phyloP scores from a whole-genome alignment of 1,140 invertebrate genomes.

The Pseudomyrmex sp. region DNA sequence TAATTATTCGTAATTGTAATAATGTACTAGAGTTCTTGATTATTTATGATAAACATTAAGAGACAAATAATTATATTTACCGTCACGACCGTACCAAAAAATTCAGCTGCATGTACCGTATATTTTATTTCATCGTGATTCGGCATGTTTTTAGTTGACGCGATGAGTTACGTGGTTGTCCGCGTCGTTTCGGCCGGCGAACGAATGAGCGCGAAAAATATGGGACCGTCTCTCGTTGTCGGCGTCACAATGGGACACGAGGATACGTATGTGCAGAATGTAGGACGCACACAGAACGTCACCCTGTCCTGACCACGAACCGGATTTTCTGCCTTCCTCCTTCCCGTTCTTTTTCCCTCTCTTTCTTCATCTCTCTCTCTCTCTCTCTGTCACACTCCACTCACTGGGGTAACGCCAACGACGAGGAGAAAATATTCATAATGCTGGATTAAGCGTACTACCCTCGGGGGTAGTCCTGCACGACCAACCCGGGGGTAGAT shows the following conservation, averaged over 20 bases:
- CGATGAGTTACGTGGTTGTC: slow-evolving; percentile 40
- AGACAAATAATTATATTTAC: background rate
- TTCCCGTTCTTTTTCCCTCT: background rate
- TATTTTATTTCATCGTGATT: slow-evolving; percentile 18
- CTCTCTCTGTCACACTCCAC: background rate
- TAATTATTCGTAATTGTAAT: too few species aligned
- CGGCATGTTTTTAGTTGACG: slow-evolving; percentile 10
- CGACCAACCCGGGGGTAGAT: slow-evolving; percentile 62
- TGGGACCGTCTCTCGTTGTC: slow-evolving; percentile 43
- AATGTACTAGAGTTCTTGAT: too few species aligned
- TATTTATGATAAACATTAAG: background rate
- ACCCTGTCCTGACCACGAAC: slow-evolving; percentile 46
- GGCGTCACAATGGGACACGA: slow-evolving; percentile 41
- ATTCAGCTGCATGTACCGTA: background rate
- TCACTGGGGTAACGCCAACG: slow-evolving; percentile 34
- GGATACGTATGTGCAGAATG: slow-evolving; percentile 25
- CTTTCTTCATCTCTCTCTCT: background rate
- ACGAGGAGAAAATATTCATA: slow-evolving; percentile 79
- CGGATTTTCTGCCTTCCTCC: slow-evolving; percentile 40
- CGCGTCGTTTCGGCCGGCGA: slow-evolving; percentile 33
- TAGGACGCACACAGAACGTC: slow-evolving; percentile 30
- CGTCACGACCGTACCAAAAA: background rate
- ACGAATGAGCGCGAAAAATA: slow-evolving; percentile 54
- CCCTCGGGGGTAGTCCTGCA: slow-evolving; percentile 44
- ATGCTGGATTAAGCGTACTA: slow-evolving; percentile 78